Conservation (phyloP, 2,888 invertebrate species). For the Phengaris arion region DNA sequence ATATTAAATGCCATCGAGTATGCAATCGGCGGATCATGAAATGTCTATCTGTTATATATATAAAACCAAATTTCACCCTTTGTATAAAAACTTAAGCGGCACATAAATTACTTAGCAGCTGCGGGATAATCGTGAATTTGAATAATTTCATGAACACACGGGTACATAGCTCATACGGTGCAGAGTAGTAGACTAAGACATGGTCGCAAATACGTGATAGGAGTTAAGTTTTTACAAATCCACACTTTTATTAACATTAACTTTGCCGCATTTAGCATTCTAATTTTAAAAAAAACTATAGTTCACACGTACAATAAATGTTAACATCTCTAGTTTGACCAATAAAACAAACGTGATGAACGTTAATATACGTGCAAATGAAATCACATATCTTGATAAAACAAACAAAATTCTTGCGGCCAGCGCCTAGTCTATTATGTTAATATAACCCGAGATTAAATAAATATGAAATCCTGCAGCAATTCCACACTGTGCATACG, state of each 20-base stretch:
- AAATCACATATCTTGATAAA: too few species aligned
- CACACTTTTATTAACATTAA: too few species aligned
- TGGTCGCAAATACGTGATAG: background rate
- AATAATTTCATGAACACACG: slow-evolving; percentile 21
- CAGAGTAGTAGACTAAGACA: background rate
- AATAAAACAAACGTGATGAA: background rate
- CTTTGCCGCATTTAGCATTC: too few species aligned
- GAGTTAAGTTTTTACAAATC: too few species aligned
- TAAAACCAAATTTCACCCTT: background rate
- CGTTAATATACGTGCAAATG: too few species aligned
- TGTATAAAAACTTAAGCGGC: background rate
- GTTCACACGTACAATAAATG: too few species aligned
- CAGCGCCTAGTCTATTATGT: slow-evolving; percentile 5
- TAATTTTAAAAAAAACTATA: too few species aligned
- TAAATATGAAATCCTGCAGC: slow-evolving; percentile 18
- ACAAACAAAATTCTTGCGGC: background rate
- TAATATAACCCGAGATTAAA: background rate
- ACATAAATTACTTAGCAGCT: slow-evolving; percentile 17
- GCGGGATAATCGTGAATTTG: slow-evolving; percentile 21
- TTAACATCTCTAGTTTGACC: too few species aligned
- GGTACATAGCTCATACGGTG: background rate
- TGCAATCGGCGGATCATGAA: too few species aligned
- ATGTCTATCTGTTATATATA: background rate
- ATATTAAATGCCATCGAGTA: too few species aligned
- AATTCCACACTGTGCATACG: background rate